These are phyloP conservation scores for Tiliacea aurago DNA, from an alignment of 2,888 invertebrate genomes.

Conservation along the genomic window DNA sequence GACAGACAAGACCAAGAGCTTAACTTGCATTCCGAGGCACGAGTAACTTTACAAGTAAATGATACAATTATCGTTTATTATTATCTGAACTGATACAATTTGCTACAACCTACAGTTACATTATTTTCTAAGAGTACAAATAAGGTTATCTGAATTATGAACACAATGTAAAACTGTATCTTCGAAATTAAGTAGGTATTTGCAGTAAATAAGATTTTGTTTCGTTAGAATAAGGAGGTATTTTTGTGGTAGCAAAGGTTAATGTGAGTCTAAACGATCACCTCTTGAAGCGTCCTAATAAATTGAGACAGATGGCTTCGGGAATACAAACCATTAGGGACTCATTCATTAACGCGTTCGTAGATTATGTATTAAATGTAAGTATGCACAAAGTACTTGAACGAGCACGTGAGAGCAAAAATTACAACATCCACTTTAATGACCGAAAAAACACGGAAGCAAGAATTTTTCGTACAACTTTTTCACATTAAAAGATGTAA, in stretches of 20 bases:
- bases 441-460: constrained; percentile 53
- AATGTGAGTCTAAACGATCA: constrained; percentile 12
- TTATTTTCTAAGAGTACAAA: constrained; percentile 21
- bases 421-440: constrained; percentile 44
- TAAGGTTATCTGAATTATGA: constrained; percentile 4
- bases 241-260: constrained; percentile 11
- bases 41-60: constrained; percentile 14
- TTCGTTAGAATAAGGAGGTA: neutral
- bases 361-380: constrained; percentile 20
- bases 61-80: constrained; percentile 29
- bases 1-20: no score
- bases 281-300: constrained; percentile 19
- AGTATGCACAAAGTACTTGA: constrained; percentile 18
- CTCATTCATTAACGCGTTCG: constrained; percentile 17
- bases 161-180: constrained; percentile 4
- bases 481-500: constrained; percentile 13
- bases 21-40: no score
- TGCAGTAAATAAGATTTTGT: neutral
- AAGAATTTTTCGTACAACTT: constrained; percentile 29
- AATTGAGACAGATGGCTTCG: constrained; percentile 49
- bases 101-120: constrained; percentile 4
- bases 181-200: neutral
- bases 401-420: constrained; percentile 28
- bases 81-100: constrained; percentile 13
- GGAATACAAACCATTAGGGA: constrained; percentile 31